Evolutionary conservation across 1,140 invertebrate genomes (phyloP).

Genomic region (Megalonaias nervosa): DNA sequence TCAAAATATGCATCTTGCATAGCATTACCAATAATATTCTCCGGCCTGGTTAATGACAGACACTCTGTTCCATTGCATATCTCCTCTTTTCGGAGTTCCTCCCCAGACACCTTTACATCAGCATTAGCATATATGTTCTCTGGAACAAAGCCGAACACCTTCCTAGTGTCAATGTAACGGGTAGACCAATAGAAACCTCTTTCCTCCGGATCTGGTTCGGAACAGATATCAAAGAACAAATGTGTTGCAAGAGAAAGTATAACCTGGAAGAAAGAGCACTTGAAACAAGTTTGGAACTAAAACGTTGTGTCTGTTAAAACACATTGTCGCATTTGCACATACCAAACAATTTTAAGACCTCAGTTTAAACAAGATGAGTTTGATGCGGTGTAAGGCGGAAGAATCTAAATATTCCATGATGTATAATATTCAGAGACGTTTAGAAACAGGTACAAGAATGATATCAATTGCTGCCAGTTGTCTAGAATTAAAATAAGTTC

Average conservation of each 20-base stretch:
- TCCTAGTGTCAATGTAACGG: slow-evolving; percentile 49
- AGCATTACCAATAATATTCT: slow-evolving; percentile 49
- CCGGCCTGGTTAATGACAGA: slow-evolving; percentile 34
- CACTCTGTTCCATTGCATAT: slow-evolving; percentile 39
- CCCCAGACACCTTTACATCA: slow-evolving; percentile 34
- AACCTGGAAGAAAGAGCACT: slow-evolving; percentile 40
- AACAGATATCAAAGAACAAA: slow-evolving; percentile 60
- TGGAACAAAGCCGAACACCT: slow-evolving; percentile 51
- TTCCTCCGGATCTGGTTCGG: slow-evolving; percentile 61
- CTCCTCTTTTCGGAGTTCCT: slow-evolving; percentile 20
- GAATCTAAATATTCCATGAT: too few species aligned
- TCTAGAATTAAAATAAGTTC: too few species aligned
- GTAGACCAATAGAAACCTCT: slow-evolving; percentile 60
- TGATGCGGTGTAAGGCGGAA: too few species aligned
- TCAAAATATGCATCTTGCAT: too few species aligned
- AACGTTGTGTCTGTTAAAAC: too few species aligned
- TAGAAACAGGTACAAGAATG: too few species aligned
- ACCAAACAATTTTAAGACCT: too few species aligned
- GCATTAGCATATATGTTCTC: slow-evolving; percentile 50
- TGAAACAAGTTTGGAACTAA: background rate
- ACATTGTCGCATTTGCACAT: too few species aligned
- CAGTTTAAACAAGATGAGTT: too few species aligned
- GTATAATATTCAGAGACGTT: too few species aligned
- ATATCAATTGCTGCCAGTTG: too few species aligned
- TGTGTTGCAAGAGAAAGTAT: slow-evolving; percentile 59